phyloP scores from a whole-genome alignment of 2,113 vertebrate genomes.

The Onychorhynchus coronatus region DNA sequence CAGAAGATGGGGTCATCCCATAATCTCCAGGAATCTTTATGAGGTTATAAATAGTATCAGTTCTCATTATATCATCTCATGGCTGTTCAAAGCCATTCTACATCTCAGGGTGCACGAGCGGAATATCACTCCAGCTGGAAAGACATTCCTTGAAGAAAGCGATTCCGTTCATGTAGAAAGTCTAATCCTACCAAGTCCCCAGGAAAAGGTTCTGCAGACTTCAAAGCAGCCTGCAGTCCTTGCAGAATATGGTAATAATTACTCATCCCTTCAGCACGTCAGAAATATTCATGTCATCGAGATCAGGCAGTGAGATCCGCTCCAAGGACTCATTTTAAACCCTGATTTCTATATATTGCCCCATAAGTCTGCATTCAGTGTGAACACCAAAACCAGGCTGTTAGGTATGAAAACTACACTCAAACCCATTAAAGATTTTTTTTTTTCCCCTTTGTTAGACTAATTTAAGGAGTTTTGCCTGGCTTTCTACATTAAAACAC shows the following conservation, averaged over 20 bases:
- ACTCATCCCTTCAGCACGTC: neutral
- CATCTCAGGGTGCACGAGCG: accelerated
- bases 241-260: conserved; percentile 5
- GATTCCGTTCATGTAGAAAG: neutral
- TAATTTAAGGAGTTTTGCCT: neutral
- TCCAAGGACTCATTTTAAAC: neutral
- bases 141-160: neutral
- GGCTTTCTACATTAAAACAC: neutral
- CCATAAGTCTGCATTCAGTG: neutral
- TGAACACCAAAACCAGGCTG: neutral
- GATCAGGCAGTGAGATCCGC: neutral
- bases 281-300: neutral
- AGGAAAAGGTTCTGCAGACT: conserved; percentile 5
- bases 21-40: neutral
- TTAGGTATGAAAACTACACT: neutral
- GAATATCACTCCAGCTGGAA: neutral
- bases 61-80: neutral
- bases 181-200: conserved; percentile 7
- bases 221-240: neutral
- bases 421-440: neutral
- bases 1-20: neutral
- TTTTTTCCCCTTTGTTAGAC: neutral
- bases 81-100: neutral
- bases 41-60: conserved; percentile 12
- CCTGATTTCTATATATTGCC: neutral